Evolutionary conservation across 2,113 vertebrate genomes (phyloP), one percentile per base, ranked within the genome.

Genomic region (Oenanthe melanoleuca): DNA sequence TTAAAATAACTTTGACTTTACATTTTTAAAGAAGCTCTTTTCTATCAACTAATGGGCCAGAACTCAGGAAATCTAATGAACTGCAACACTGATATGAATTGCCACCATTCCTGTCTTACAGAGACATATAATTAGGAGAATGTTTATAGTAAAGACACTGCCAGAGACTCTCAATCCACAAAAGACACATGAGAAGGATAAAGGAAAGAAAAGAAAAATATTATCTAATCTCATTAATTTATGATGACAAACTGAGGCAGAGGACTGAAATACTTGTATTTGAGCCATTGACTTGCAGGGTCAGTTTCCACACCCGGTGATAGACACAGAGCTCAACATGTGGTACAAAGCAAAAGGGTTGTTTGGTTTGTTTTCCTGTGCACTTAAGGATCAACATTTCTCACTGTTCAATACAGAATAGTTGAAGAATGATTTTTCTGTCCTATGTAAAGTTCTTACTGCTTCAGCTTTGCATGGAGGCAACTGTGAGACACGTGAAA

Each of bases 1-100:
- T 4, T 80, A 67, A 91, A 67, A 24, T 53, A 79, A 65, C 18
- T 64, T 45, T n/a, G 63, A 61, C 13, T 88, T 75, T 69, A 13
- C 19, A 71, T 77, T 82, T 91, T 65, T 33, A 72, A 56, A 53
- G 60, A 53, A 60, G 42, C 8, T 22, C 12, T 47, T 74, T 60
- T 56, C 29, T 42, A 18, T 40, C 52, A 79, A 52, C n/a, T 88
- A 72, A 61, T 1, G 4, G 73, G 6, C 33, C 86, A 82, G 70
- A 92, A 90, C 47, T 84, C 38, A 44, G 45, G 44, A 79, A 78
- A 97, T 77, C 31, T 96, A 72, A 70, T 53, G 60, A 90, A 75
- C 64, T 89, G 28, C 1, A 8, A 72, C 66, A 78, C 31, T 80
- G 56, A 57, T 75, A 71, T 65, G 89, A 87, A 92, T 78, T 74